Base-by-base conservation (phyloP, 1,140 invertebrate genomes). In the Matsumurasca onukii region DNA sequence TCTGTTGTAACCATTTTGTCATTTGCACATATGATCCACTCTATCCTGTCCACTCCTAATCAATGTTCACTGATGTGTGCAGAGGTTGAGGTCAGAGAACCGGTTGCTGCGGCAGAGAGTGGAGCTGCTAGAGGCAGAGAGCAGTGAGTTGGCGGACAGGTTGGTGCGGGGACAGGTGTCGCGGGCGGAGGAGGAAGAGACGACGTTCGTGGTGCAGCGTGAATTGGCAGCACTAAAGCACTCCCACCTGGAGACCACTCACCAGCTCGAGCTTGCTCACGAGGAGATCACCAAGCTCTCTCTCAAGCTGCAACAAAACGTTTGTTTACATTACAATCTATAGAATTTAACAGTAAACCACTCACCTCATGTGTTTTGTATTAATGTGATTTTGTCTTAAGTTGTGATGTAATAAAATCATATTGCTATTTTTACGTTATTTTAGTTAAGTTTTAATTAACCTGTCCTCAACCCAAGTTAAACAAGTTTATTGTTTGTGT, bases 111-210 rank as follows among this genome's bases (percentile, higher is more conserved):
- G 94, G 70, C 94, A 98, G 78, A 85, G 95, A 72, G 95, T 97
- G 57, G 97, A 99, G 76, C 88, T 97, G 70, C 80, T 99, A 27
- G 98, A 99, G 79, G 91, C 91, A 27, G 93, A 95, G 76, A 93
- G 91, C 20, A 90, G 91, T 27, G 89, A 91, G 70, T 78, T 95
- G 24, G 98, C 97, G 0, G 96, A 98, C 80, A 85, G 94, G 69
- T 83, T 99, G 72, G 95, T 99, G 1, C 88, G 95, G 55, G 97
- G 97, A 59, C 98, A 99, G 82, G 95, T 99, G 5, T 95, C 93
- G 34, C 84, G 95, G 22, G 98, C 97, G 0, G 94, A 98, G 76
- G 91, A 93, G 69, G 91, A 93, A 71, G 92, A 93, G 80, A 91
- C 90, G 2, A 89, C 90, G n/a, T 93, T 85, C 76, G 78, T 85